Base-by-base conservation (phyloP, 2,797 vertebrate genomes). In the Esox masquinongy region DNA sequence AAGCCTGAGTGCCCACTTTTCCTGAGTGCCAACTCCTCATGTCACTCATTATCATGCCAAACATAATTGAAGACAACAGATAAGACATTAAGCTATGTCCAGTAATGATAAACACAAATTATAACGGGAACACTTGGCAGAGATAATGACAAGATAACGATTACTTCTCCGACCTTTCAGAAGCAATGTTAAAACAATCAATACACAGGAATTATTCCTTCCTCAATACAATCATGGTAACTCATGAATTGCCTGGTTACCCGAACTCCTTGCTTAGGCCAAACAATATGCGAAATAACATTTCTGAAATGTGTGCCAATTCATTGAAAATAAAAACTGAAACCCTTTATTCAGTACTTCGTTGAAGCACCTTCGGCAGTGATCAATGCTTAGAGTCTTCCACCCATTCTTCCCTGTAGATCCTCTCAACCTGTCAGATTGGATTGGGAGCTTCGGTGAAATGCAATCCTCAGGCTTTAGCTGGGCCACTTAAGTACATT, bases 151-250 rank as follows among this genome's bases (percentile, higher is more conserved):
- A 39, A 49, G n/a, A 47, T 14, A 15, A 15, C 34, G 47, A 51
- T 26, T 2, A 70, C 26, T 6, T 70, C 39, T 26, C 12, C n/a
- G 0, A 47, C 11, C 14, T 47, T 49, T 70, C 43, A 50, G 39
- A 29, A 4, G 39, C 80, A 87, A 69, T 70, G 82, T 77, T 53
- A 84, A 84, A 59, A 34, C 74, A 71, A 85, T 61, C 51, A 29
- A 79, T 80, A 83, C 77, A 19, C 3, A 68, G 74, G 63, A 68
- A 84, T 75, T 74, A 73, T 84, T 87, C 80, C 17, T 26, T 82
- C 75, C 67, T 39, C 69, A 72, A 74, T 64, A 76, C 77, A 84
- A 49, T 85, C 85, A 84, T 85, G 77, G 89, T 86, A 91, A 91
- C 88, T 83, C 79, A 77, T 34, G 34, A 2, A 34, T 34, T 34